These are phyloP conservation scores for Neodiprion pinetum DNA, from an alignment of 1,140 invertebrate species.

Conservation along the genomic window DNA sequence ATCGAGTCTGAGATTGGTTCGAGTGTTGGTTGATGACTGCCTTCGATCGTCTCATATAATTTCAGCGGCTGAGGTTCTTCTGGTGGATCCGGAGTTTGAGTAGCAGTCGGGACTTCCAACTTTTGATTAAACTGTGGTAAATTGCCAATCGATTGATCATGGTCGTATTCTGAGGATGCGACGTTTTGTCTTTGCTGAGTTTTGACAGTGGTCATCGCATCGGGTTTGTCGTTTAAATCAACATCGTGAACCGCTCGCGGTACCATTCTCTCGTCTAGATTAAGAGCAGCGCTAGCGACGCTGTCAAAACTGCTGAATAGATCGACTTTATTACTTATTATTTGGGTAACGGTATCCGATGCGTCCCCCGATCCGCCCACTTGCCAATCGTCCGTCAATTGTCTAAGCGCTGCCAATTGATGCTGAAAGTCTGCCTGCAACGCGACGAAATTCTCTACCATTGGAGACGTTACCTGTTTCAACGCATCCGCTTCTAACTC, in stretches of 20 bases:
- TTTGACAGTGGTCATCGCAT: slow-evolving; percentile 17
- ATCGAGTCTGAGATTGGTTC: too few species aligned
- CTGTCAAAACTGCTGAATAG: slow-evolving; percentile 35
- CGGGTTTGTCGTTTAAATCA: slow-evolving; percentile 17
- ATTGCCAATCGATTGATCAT: too few species aligned
- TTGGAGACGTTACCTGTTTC: slow-evolving; percentile 59
- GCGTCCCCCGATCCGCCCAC: slow-evolving; percentile 36
- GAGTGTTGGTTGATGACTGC: too few species aligned
- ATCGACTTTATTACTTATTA: slow-evolving; percentile 45
- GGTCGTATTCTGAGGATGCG: neutral
- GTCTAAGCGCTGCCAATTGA: slow-evolving; percentile 47
- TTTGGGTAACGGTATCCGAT: slow-evolving; percentile 16
- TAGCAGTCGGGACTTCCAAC: too few species aligned
- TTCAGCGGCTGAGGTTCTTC: neutral
- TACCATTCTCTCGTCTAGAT: slow-evolving; percentile 36
- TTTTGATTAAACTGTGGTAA: too few species aligned
- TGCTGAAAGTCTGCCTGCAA: slow-evolving; percentile 57
- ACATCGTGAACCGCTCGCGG: slow-evolving; percentile 29
- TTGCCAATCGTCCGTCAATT: slow-evolving; percentile 52
- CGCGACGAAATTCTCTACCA: slow-evolving; percentile 47
- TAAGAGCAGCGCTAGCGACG: slow-evolving; percentile 31
- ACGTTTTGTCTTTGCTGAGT: slow-evolving; percentile 23
- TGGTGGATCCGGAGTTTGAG: neutral
- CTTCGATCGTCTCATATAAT: too few species aligned
- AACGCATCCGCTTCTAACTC: slow-evolving; percentile 49